Percentiles rank a stretch among this genome's conserved stretches.
Evolutionary conservation across 1,140 invertebrate genomes (phyloP).

Genomic region (Sinella curviseta): DNA sequence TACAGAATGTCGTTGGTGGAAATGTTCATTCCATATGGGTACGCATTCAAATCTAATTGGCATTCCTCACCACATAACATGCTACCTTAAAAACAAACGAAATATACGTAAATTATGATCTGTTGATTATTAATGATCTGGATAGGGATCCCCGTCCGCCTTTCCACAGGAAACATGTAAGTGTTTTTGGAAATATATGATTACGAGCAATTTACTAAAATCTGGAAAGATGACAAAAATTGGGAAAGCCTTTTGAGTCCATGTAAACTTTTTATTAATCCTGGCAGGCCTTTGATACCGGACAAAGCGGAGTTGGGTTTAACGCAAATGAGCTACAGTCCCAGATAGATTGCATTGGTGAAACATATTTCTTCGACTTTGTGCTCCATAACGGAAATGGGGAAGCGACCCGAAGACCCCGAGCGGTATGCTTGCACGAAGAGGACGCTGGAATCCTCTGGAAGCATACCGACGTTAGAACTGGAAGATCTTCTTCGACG

Average conservation of each 20-base stretch:
- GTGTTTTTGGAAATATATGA: neutral
- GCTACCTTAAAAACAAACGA: neutral
- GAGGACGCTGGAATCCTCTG: slow-evolving; percentile 33
- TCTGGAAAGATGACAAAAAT: neutral
- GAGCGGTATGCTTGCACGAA: slow-evolving; percentile 24
- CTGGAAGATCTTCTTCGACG: neutral
- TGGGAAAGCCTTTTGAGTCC: neutral
- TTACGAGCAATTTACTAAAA: neutral
- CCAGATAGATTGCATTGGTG: neutral
- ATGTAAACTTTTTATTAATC: slow-evolving; percentile 14
- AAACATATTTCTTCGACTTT: neutral
- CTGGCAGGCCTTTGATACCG: slow-evolving; percentile 3
- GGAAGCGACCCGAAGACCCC: no score
- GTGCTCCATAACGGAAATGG: neutral
- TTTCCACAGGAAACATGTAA: slow-evolving; percentile 5
- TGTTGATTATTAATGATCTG: neutral
- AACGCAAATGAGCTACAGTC: neutral
- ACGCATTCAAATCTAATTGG: neutral
- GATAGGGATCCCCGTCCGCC: slow-evolving; percentile 17
- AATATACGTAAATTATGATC: neutral
- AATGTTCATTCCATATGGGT: slow-evolving; percentile 31
- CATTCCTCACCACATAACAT: no score
- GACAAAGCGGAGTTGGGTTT: slow-evolving; percentile 17
- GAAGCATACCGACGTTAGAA: slow-evolving; percentile 15
- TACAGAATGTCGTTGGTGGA: slow-evolving; percentile 25